Evolutionary conservation across 2,113 vertebrate genomes (phyloP).

Genomic region (Sialia sialis): DNA sequence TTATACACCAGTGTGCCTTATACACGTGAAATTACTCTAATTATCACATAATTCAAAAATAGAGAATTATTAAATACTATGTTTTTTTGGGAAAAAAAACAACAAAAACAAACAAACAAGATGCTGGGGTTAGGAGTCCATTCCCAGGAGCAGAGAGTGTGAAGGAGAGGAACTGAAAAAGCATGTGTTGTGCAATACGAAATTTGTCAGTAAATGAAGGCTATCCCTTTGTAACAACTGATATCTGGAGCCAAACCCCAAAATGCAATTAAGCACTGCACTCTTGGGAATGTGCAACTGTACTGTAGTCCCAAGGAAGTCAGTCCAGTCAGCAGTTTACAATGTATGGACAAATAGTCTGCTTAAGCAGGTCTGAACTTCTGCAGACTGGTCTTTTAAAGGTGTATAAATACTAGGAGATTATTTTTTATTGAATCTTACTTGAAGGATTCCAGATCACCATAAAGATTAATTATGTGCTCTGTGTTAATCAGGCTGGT

Average conservation of each 20-base stretch:
- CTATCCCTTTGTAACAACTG: neutral
- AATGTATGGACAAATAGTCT: neutral
- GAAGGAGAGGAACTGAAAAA: neutral
- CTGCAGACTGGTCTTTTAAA: neutral
- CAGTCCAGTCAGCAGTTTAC: neutral
- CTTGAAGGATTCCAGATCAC: neutral
- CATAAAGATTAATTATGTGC: neutral
- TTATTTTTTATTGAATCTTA: neutral
- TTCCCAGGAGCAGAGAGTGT: neutral
- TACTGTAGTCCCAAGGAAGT: neutral
- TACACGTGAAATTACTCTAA: no score
- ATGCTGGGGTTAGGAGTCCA: neutral
- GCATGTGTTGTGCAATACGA: no score
- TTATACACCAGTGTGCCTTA: no score
- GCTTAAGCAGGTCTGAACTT: neutral
- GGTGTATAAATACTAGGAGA: neutral
- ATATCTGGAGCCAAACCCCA: neutral
- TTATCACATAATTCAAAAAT: neutral
- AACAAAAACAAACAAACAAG: neutral
- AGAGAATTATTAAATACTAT: neutral
- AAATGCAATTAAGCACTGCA: neutral
- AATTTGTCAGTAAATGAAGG: neutral
- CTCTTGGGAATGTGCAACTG: neutral
- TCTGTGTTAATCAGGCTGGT: neutral
- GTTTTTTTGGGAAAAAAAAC: neutral